Conservation (phyloP, 1,140 invertebrate species). For the Heliconius hermathena region DNA sequence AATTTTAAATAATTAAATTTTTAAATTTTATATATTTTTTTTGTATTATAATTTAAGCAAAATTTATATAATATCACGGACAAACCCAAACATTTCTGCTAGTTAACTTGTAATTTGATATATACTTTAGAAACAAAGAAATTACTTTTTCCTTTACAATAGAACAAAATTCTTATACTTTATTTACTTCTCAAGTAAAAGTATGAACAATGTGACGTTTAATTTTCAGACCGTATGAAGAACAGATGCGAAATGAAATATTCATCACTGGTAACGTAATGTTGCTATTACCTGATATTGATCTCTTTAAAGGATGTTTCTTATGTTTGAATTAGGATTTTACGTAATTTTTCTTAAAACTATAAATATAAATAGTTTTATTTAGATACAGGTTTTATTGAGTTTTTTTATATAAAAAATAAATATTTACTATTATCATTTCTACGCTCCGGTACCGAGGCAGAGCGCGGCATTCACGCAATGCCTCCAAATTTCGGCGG, state of each 20-base stretch:
- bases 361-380: too few relatives aligned
- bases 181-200: background rate
- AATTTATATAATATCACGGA: background rate
- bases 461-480: too few relatives aligned
- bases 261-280: conserved; percentile 9
- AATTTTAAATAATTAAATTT: too few relatives aligned
- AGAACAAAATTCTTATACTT: background rate
- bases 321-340: too few relatives aligned
- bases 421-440: too few relatives aligned
- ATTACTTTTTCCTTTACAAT: background rate
- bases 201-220: conserved; percentile 9
- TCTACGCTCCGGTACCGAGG: too few relatives aligned
- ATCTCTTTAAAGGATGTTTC: background rate
- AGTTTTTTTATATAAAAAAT: too few relatives aligned
- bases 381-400: too few relatives aligned
- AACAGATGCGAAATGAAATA: conserved; percentile 5
- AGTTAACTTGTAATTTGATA: background rate
- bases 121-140: background rate
- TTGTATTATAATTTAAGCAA: too few relatives aligned
- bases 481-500: too few relatives aligned
- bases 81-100: background rate
- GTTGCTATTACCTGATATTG: background rate
- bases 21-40: too few relatives aligned
- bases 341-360: too few relatives aligned
- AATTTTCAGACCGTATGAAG: conserved; percentile 15